Conservation (phyloP, 2,888 invertebrate genomes). For the Dasypolia templi region DNA sequence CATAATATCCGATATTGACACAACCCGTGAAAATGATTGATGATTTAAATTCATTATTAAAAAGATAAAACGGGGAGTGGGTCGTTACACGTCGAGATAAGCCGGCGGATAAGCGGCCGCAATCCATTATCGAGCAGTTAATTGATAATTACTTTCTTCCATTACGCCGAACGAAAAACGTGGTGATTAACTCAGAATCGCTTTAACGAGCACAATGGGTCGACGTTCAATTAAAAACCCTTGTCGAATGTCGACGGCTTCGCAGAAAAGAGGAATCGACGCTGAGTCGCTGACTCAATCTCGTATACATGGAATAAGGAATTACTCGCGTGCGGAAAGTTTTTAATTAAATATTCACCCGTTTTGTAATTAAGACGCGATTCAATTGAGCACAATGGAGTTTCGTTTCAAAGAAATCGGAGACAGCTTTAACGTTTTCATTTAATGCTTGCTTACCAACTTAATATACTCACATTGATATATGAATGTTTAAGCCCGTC, state of each 20-base stretch:
- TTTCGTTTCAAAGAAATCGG: conserved; percentile 83
- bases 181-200: conserved; percentile 89
- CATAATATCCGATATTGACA: conserved; percentile 69
- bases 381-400: conserved; percentile 85
- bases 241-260: conserved; percentile 88
- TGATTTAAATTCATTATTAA: conserved; percentile 83
- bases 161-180: conserved; percentile 89
- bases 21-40: conserved; percentile 76
- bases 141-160: conserved; percentile 91
- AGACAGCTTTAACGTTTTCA: conserved; percentile 76
- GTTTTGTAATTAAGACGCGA: conserved; percentile 89
- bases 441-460: conserved; percentile 58
- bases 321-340: conserved; percentile 89
- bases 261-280: conserved; percentile 86
- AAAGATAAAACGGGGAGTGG: conserved; percentile 81
- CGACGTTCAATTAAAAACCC: conserved; percentile 89
- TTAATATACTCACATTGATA: conserved; percentile 14
- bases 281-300: conserved; percentile 88
- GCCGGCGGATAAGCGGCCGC: conserved; percentile 86
- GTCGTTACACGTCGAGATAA: conserved; percentile 85
- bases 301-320: conserved; percentile 89
- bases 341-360: conserved; percentile 90
- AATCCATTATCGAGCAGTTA: conserved; percentile 90
- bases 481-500: conserved; percentile 31
- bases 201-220: conserved; percentile 89